Base-by-base conservation (phyloP, 2,113 vertebrate genomes). In the Lepisosteus oculatus region DNA sequence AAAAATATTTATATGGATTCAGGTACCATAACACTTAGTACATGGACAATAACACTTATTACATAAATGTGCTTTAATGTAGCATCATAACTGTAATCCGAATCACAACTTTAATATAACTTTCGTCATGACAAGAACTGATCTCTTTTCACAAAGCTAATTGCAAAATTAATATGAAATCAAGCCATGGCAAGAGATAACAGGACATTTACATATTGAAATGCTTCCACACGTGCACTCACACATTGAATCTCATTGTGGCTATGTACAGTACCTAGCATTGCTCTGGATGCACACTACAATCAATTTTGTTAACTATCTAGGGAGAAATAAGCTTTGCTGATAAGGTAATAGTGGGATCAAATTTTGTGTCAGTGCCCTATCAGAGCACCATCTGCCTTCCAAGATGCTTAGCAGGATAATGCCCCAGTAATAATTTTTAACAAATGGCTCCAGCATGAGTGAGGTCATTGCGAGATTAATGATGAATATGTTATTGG, bases 391-490 rank as follows among this genome's bases (percentile, higher is more conserved):
- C 73, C 81, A 82, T 80, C 84, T 84, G 76, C 77, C 67, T 77
- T 29, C 76, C 77, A 85, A 42, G 44, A 76, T 56, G 70, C 69
- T 76, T 77, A 77, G 75, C 44, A 79, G 74, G 81, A 86, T 81
- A 85, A 85, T 6, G 3, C 45, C 71, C 69, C 76, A 80, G 78
- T 74, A 84, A 80, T 70, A 86, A 74, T 83, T 81, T 80, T 78
- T 69, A 81, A 68, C 75, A 88, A 85, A 85, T 73, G n/a, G 62
- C 75, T 86, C 79, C 70, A 83, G 78, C 70, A 83, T 77, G 43
- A 76, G 63, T 72, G 78, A 75, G 72, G 79, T 82, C 74, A 87
- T 42, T 55, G 72, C 83, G 78, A 81, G 77, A 77, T 83, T 77
- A 81, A 74, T 76, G 66, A 76, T 12, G 79, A 65, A 77, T 71